These are phyloP conservation scores for Argyra leucocephala DNA, from an alignment of 2,888 invertebrate genomes.

Conservation along the genomic window DNA sequence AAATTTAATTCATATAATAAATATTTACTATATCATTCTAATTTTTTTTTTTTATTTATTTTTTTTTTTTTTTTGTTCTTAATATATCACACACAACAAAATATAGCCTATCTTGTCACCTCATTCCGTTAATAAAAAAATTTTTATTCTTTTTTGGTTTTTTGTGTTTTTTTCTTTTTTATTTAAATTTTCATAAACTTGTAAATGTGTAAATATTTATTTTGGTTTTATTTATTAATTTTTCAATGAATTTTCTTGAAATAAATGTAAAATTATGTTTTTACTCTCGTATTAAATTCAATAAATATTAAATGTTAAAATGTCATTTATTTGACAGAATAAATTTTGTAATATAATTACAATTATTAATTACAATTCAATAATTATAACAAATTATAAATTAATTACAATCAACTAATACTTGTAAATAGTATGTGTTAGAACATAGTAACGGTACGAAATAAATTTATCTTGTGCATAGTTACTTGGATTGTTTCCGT, in stretches of 20 bases:
- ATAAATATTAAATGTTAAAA: too few relatives aligned
- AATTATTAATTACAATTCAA: too few relatives aligned
- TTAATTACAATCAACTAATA: too few relatives aligned
- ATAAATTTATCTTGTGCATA: too few relatives aligned
- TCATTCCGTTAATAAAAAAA: constrained; percentile 14
- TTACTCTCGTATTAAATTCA: too few relatives aligned
- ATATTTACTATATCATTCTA: constrained; percentile 21
- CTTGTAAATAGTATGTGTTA: too few relatives aligned
- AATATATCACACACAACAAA: constrained; percentile 20
- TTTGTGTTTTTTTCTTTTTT: constrained; percentile 24
- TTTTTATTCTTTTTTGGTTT: constrained; percentile 19
- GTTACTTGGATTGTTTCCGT: too few relatives aligned
- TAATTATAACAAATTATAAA: too few relatives aligned
- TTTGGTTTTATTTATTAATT: constrained; percentile 13
- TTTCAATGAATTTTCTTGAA: constrained; percentile 5
- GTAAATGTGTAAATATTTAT: constrained; percentile 25
- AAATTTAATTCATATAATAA: constrained; percentile 22
- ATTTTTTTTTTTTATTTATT: constrained; percentile 15
- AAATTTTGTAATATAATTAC: too few relatives aligned
- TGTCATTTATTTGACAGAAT: background rate
- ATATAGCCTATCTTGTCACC: background rate
- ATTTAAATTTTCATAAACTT: constrained; percentile 33
- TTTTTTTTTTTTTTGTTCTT: constrained; percentile 17
- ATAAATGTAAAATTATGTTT: constrained; percentile 21
- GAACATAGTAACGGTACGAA: too few relatives aligned